Evolutionary conservation across 2,113 vertebrate species (phyloP).

Genomic region (Craseonycteris thonglongyai): DNA sequence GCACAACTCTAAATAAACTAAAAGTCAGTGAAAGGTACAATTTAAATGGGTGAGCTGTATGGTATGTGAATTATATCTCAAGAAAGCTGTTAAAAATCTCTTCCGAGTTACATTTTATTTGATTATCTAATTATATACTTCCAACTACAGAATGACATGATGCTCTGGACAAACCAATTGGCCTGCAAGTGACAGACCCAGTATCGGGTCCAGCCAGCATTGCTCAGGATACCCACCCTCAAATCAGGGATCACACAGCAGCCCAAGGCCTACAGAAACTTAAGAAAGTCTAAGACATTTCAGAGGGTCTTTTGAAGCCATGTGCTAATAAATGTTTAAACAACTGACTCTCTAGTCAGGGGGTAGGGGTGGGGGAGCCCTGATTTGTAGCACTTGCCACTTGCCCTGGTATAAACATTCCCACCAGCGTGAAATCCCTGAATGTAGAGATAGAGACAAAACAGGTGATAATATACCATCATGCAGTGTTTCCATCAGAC

Average conservation of each 20-base stretch:
- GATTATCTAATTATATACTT: background rate
- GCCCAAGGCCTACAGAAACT: background rate
- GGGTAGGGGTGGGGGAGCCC: background rate
- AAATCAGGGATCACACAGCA: background rate
- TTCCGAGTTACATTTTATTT: background rate
- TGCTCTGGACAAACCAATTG: background rate
- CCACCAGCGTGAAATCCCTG: no score
- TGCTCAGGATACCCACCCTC: background rate
- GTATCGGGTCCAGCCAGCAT: background rate
- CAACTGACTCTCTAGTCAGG: background rate
- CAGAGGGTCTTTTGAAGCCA: background rate
- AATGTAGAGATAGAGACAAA: background rate
- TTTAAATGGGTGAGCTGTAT: background rate
- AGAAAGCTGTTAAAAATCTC: background rate
- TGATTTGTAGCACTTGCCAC: background rate
- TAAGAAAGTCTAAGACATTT: background rate
- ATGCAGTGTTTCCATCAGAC: background rate
- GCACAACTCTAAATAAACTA: background rate
- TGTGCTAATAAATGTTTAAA: background rate
- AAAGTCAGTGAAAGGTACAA: background rate
- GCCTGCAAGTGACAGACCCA: background rate
- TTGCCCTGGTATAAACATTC: background rate
- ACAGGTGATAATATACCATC: no score
- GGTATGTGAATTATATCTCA: background rate
- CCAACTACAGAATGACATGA: background rate